These are phyloP conservation scores for Scolopax rusticola DNA, from an alignment of 2,797 vertebrate genomes.

Conservation along the genomic window DNA sequence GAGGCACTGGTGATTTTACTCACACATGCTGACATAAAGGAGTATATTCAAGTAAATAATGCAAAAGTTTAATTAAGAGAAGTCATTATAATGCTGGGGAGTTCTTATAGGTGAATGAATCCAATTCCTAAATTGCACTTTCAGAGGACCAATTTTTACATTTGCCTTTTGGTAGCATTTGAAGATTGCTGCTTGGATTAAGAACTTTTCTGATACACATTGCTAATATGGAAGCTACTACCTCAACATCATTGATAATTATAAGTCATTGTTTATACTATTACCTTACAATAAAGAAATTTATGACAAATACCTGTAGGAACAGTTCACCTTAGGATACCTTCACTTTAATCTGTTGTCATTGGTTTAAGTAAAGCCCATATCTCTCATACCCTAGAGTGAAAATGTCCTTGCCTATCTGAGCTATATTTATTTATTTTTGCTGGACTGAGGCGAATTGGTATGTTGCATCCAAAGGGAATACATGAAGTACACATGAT, in stretches of 20 bases:
- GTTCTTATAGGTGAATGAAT: background rate
- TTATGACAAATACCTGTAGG: background rate
- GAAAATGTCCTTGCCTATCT: background rate
- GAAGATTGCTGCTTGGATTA: background rate
- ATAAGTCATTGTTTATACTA: background rate
- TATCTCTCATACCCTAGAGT: background rate
- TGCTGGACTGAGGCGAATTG: background rate
- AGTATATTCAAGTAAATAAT: background rate
- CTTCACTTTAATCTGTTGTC: background rate
- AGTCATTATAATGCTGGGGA: background rate
- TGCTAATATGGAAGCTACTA: background rate
- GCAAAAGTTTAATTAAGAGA: background rate
- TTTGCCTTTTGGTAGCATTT: background rate
- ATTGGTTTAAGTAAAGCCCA: background rate
- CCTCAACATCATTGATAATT: background rate
- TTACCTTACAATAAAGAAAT: background rate
- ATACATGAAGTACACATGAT: background rate
- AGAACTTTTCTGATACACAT: background rate
- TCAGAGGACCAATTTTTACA: background rate
- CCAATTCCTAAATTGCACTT: background rate
- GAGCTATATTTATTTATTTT: background rate
- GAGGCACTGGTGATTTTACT: background rate
- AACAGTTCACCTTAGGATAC: background rate
- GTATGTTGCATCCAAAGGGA: background rate
- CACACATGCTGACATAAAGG: accelerated